These are phyloP conservation scores for Diadegma fenestrale DNA, from an alignment of 2,888 invertebrate genomes.

Conservation along the genomic window DNA sequence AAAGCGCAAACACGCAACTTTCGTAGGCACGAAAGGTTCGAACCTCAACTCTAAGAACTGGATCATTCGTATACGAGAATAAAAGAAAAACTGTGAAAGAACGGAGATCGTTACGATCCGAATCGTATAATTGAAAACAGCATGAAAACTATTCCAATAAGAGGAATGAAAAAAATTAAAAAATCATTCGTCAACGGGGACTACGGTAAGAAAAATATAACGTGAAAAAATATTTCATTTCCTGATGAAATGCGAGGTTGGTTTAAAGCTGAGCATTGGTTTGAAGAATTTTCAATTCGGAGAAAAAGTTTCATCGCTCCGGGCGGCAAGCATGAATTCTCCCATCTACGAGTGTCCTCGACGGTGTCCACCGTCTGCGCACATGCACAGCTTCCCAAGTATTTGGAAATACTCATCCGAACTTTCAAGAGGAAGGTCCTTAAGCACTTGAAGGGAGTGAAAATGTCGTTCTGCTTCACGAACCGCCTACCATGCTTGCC, in stretches of 20 bases:
- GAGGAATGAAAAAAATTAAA: slow-evolving; percentile 10
- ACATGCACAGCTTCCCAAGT: slow-evolving; percentile 25
- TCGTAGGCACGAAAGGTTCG: not conserved
- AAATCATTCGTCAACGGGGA: not conserved
- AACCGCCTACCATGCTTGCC: not conserved
- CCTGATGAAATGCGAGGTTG: slow-evolving; percentile 20
- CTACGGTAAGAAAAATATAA: not conserved
- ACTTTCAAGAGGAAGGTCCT: slow-evolving; percentile 42
- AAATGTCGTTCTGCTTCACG: slow-evolving; percentile 13
- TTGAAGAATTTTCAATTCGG: slow-evolving; percentile 59
- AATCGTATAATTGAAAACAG: not conserved
- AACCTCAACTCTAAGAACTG: not conserved
- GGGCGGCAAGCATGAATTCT: slow-evolving; percentile 36
- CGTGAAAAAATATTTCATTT: slow-evolving; percentile 42
- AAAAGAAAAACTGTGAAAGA: not conserved
- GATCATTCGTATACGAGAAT: not conserved
- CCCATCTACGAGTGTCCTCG: slow-evolving; percentile 25
- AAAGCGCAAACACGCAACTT: not conserved
- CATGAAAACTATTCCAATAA: not conserved
- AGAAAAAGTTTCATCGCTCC: slow-evolving; percentile 53
- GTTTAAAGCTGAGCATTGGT: slow-evolving; percentile 28
- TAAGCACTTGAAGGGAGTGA: slow-evolving; percentile 13
- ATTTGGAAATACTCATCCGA: slow-evolving; percentile 57
- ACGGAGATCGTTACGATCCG: not conserved
- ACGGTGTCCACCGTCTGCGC: slow-evolving; percentile 16